Evolutionary conservation across 2,797 vertebrate species (phyloP), one percentile per base, ranked within the genome.

Genomic region (Leucoraja ocellata): DNA sequence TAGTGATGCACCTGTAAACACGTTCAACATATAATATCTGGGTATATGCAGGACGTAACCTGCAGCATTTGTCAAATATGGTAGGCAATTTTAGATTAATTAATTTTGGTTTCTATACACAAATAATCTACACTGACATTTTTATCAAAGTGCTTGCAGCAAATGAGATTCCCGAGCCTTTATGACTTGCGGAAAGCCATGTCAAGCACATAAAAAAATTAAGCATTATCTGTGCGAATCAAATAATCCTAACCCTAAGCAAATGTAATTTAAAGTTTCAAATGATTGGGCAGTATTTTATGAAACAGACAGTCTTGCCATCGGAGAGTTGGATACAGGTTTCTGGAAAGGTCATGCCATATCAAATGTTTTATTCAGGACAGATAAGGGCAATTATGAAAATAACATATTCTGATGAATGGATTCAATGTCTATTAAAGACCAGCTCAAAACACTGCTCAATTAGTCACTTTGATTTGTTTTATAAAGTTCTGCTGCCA

Each of bases 11-110:
- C 46, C 78, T 46, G 16, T 39, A 39, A 80, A 80, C 78, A 61
- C 13, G 46, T 58, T 83, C 81, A 83, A 80, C 36, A 80, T 21
- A 18, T 46, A 46, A 83, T 58, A 83, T 83, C 3, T 61, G 3
- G 54, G 25, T 9, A 1, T 28, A 61, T 10, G 28, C 81, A 83
- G 54, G 9, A 83, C 54, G 2, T 83, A 83, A 84, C 54, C 10
- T 58, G 80, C 80, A 83, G 46, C 13, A 11, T 61, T 84, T 84
- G 25, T 58, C 54, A 84, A 61, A 84, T 58, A 1, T 5, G 25
- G 81, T 14, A 25, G 80, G 28, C 39, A 84, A 84, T 61, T 84
- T 84, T 84, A 84, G 81, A 84, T 84, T 84, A 21, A 84, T 84
- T 84, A 84, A 84, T 46, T 46, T 46, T 46, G 46, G 46, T 23